Evolutionary conservation across 2,888 invertebrate species (phyloP).

Genomic region (Toxonevra muliebris): DNA sequence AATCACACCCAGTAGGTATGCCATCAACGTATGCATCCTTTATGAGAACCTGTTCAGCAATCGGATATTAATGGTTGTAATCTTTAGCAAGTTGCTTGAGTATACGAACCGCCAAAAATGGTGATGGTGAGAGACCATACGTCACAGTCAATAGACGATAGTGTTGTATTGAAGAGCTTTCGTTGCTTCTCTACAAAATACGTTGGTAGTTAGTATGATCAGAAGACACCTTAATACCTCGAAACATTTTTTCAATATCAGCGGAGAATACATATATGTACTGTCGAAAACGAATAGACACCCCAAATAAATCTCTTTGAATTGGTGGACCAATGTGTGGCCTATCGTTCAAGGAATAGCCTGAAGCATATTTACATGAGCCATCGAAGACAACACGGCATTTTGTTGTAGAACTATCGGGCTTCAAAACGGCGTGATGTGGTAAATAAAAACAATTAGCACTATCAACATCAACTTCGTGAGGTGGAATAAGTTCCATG

Average conservation of each 20-base stretch:
- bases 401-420: background rate
- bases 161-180: background rate
- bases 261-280: background rate
- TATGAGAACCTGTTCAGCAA: background rate
- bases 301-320: too few species aligned
- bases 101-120: conserved; percentile 19
- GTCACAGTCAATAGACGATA: too few species aligned
- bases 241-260: background rate
- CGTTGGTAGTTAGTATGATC: background rate
- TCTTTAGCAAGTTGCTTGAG: conserved; percentile 20
- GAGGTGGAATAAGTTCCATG: conserved; percentile 24
- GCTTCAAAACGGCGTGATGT: too few species aligned
- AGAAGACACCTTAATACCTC: background rate
- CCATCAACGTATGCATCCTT: conserved; percentile 21
- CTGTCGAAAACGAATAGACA: too few species aligned
- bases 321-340: too few species aligned
- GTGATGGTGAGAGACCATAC: background rate
- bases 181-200: background rate
- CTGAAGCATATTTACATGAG: conserved; percentile 5
- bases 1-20: conserved; percentile 18
- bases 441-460: too few species aligned
- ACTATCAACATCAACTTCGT: conserved; percentile 20
- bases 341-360: too few species aligned
- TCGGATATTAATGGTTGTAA: conserved; percentile 11
- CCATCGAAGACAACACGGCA: conserved; percentile 5